Evolutionary conservation across 2,113 vertebrate genomes (phyloP).

Genomic region (Cochlearius cochlearius): DNA sequence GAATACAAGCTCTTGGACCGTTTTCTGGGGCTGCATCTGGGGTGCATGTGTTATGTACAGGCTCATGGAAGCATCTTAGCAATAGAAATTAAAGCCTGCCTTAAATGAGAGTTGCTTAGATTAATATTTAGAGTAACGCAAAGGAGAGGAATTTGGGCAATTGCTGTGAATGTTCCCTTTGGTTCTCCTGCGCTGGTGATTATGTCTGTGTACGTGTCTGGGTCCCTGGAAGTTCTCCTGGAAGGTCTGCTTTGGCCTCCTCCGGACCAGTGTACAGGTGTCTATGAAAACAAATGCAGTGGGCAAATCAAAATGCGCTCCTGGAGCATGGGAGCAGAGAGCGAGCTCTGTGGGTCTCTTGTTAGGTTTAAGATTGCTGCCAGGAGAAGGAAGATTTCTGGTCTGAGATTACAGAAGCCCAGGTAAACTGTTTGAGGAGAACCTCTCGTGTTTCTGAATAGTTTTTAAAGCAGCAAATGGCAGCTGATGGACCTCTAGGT

Average conservation of each 20-base stretch:
- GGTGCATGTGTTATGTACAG: rapidly evolving
- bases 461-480: neutral
- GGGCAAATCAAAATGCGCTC: neutral
- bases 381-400: neutral
- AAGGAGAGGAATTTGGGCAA: neutral
- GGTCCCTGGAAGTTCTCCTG: neutral
- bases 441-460: neutral
- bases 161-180: neutral
- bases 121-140: neutral
- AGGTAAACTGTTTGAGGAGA: neutral
- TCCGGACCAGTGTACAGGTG: neutral
- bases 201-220: neutral
- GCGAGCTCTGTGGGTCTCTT: neutral
- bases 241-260: neutral
- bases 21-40: neutral
- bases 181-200: neutral
- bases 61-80: neutral
- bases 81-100: neutral
- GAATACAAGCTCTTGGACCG: neutral
- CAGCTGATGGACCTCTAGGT: neutral
- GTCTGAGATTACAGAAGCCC: neutral
- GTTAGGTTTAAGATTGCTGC: neutral
- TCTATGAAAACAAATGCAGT: neutral
- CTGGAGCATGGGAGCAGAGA: neutral
- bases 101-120: neutral